Conservation (phyloP, 2,888 invertebrate species). For the Dryadula phaetusa region DNA sequence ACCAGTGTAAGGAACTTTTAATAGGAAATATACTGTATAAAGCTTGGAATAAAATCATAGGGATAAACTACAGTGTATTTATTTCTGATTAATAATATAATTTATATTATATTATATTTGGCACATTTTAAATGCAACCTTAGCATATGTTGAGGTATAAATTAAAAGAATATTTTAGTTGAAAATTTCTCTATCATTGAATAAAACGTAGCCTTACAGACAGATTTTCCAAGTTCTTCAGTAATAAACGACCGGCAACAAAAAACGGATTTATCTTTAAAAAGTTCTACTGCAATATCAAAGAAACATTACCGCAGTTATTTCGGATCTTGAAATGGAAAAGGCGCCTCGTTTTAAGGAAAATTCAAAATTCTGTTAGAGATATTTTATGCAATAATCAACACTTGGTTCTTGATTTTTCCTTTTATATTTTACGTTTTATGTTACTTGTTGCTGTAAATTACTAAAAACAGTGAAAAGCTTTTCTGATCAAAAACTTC, state of each 20-base stretch:
- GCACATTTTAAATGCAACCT: neutral
- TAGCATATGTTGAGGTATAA: neutral
- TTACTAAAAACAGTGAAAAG: constrained; percentile 79
- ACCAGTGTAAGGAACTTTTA: constrained; percentile 6
- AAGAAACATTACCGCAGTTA: constrained; percentile 50
- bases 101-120: neutral
- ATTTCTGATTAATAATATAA: too few relatives aligned
- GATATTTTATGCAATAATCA: constrained; percentile 41
- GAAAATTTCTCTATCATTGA: constrained; percentile 39
- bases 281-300: constrained; percentile 50
- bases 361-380: constrained; percentile 38
- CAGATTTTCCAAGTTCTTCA: constrained; percentile 45
- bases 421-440: constrained; percentile 33
- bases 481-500: constrained; percentile 59
- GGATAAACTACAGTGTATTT: neutral
- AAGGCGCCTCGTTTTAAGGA: constrained; percentile 37
- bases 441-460: constrained; percentile 72
- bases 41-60: neutral
- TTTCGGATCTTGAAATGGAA: constrained; percentile 43
- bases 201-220: constrained; percentile 43
- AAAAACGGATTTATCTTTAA: constrained; percentile 50
- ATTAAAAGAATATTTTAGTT: constrained; percentile 31
- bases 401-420: constrained; percentile 32
- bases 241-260: constrained; percentile 48
- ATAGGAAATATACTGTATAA: constrained; percentile 1